Evolutionary conservation across 2,113 vertebrate species (phyloP).

Genomic region (Uria aalge): DNA sequence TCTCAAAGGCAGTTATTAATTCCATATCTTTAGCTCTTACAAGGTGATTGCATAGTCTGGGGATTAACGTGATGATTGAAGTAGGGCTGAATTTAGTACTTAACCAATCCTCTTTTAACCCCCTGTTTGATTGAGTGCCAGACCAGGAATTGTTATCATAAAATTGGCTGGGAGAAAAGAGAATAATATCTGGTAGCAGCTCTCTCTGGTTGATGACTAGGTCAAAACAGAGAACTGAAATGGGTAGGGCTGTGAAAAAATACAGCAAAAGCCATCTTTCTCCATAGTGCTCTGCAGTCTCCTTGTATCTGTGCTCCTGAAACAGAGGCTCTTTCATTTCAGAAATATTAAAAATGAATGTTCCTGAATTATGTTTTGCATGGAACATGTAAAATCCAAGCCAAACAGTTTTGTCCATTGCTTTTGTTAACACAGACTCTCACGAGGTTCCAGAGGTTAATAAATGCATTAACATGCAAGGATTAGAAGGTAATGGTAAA

Average conservation of each 20-base stretch:
- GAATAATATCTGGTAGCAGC: neutral
- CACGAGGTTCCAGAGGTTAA: constrained; percentile 14
- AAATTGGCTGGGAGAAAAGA: neutral
- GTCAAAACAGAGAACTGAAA: neutral
- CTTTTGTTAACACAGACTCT: neutral
- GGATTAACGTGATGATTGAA: neutral
- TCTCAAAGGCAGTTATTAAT: neutral
- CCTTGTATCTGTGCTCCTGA: neutral
- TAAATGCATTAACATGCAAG: constrained; percentile 35
- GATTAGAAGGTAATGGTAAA: constrained; percentile 33
- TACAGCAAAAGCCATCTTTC: neutral
- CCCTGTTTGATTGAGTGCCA: neutral
- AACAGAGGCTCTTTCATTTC: neutral
- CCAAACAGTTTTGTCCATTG: neutral
- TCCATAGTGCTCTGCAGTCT: neutral
- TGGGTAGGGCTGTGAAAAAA: neutral
- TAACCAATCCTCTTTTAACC: neutral
- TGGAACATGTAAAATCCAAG: neutral
- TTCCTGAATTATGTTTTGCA: neutral
- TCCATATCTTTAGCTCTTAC: neutral
- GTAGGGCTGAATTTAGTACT: neutral
- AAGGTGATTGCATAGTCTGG: neutral
- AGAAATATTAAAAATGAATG: neutral
- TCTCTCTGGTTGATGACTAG: neutral
- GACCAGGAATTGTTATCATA: neutral